phyloP scores from a whole-genome alignment of 2,888 invertebrate species.

The Geophilus truncorum region DNA sequence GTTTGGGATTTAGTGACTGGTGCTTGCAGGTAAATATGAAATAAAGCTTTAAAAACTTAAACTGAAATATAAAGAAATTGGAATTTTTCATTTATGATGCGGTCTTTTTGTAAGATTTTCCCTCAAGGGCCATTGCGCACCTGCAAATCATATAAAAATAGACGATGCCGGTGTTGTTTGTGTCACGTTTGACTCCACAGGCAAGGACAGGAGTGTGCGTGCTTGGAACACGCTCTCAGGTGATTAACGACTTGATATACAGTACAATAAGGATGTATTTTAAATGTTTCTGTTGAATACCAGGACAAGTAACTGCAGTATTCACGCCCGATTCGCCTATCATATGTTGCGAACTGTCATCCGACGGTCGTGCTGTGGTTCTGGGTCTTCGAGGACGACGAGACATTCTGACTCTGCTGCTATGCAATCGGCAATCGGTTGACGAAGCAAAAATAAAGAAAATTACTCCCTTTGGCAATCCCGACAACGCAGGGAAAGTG shows the following conservation, averaged over 20 bases:
- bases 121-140: constrained; percentile 70
- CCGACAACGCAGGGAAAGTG: constrained; percentile 30
- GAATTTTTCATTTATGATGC: constrained; percentile 1
- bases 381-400: constrained; percentile 63
- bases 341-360: constrained; percentile 69
- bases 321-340: constrained; percentile 70
- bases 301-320: constrained; percentile 71
- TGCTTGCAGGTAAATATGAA: constrained; percentile 42
- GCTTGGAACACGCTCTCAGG: constrained; percentile 77
- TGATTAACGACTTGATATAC: constrained; percentile 45
- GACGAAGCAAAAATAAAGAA: constrained; percentile 28
- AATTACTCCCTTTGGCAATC: constrained; percentile 33
- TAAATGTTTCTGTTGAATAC: constrained; percentile 41
- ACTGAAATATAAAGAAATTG: too few species aligned
- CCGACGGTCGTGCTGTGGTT: constrained; percentile 65
- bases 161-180: constrained; percentile 67
- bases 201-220: constrained; percentile 68
- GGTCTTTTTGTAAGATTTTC: constrained; percentile 58
- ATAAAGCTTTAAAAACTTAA: constrained; percentile 42
- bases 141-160: constrained; percentile 66
- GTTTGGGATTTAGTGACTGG: constrained; percentile 83
- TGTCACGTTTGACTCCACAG: constrained; percentile 67
- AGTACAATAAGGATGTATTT: too few species aligned
- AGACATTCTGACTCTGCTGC: constrained; percentile 61
- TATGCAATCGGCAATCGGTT: constrained; percentile 38